A percentile compares a stretch with the other conserved stretches of the same genome.
phyloP scores from a whole-genome alignment of 2,113 vertebrate genomes.

The Calyptommatus sinebrachiatus region DNA sequence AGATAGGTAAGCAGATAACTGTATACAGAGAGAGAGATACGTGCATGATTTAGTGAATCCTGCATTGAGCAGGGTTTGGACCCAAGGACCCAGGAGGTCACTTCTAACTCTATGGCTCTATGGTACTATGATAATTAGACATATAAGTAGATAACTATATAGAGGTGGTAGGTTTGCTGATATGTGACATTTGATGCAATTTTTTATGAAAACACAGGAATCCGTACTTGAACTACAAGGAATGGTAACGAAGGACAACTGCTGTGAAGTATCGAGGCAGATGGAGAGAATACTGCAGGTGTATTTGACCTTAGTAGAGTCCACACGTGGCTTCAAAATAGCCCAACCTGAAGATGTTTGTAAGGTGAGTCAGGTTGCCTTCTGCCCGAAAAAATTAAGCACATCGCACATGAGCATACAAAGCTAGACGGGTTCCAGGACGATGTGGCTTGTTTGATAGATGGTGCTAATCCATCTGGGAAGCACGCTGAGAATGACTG shows the following conservation, averaged over 20 bases:
- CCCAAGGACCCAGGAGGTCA: too few species aligned
- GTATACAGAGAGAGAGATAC: too few species aligned
- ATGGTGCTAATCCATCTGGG: not conserved
- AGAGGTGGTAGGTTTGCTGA: not conserved
- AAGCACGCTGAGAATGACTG: not conserved
- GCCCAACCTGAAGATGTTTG: slow-evolving; percentile 78
- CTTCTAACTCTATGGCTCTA: too few species aligned
- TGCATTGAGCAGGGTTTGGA: too few species aligned
- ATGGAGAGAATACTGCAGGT: slow-evolving; percentile 83
- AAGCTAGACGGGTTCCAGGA: not conserved
- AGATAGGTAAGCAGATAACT: too few species aligned
- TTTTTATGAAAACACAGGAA: slow-evolving; percentile 56
- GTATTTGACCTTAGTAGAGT: slow-evolving; percentile 78
- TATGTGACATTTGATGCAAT: slow-evolving; percentile 11
- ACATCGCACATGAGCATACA: not conserved
- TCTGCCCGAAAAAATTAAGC: not conserved
- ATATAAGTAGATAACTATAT: too few species aligned
- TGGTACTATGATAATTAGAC: too few species aligned
- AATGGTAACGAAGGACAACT: slow-evolving; percentile 60
- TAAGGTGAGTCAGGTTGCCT: slow-evolving; percentile 69
- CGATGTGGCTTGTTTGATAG: too few species aligned
- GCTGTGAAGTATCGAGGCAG: slow-evolving; percentile 73
- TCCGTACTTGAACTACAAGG: slow-evolving; percentile 66
- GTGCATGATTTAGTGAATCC: too few species aligned
- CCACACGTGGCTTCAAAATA: slow-evolving; percentile 83